Evolutionary conservation across 2,888 invertebrate genomes (phyloP).

Genomic region (Eilema sororculum): DNA sequence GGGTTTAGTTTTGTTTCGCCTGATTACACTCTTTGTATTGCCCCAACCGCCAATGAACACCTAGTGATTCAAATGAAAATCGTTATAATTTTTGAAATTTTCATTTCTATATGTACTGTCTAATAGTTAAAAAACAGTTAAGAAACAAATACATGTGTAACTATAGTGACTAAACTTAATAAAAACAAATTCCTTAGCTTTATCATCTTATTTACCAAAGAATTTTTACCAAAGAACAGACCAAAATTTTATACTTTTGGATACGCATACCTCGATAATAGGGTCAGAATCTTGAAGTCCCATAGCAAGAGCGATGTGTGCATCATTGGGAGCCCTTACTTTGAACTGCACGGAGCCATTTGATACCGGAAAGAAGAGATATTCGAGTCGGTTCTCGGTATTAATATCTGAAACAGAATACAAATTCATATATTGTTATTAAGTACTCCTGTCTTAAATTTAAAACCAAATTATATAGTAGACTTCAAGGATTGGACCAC

Average conservation of each 20-base stretch:
- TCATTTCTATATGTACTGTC: no score
- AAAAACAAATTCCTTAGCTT: background rate
- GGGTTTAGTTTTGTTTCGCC: slow-evolving; percentile 92
- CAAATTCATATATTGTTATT: background rate
- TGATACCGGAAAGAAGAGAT: slow-evolving; percentile 92
- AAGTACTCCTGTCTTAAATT: background rate
- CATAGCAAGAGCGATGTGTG: slow-evolving; percentile 93
- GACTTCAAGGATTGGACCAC: no score
- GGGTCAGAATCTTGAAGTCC: slow-evolving; percentile 91
- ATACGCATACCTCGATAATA: slow-evolving; percentile 90
- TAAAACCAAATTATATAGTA: background rate
- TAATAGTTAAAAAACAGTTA: no score
- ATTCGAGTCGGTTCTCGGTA: slow-evolving; percentile 93
- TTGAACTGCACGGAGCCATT: slow-evolving; percentile 92
- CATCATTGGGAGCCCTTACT: slow-evolving; percentile 93
- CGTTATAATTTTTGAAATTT: background rate
- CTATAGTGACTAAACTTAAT: background rate
- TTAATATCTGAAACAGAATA: slow-evolving; percentile 89
- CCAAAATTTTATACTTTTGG: background rate
- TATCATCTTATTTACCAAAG: background rate
- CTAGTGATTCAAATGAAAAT: slow-evolving; percentile 73
- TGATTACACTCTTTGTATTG: slow-evolving; percentile 93
- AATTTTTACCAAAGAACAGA: background rate
- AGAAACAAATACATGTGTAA: background rate
- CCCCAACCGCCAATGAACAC: slow-evolving; percentile 96